Percentiles rank a stretch among this genome's conserved stretches.
These are phyloP conservation scores for Ganaspis sp. DNA, from an alignment of 1,140 invertebrate genomes.

Conservation along the genomic window DNA sequence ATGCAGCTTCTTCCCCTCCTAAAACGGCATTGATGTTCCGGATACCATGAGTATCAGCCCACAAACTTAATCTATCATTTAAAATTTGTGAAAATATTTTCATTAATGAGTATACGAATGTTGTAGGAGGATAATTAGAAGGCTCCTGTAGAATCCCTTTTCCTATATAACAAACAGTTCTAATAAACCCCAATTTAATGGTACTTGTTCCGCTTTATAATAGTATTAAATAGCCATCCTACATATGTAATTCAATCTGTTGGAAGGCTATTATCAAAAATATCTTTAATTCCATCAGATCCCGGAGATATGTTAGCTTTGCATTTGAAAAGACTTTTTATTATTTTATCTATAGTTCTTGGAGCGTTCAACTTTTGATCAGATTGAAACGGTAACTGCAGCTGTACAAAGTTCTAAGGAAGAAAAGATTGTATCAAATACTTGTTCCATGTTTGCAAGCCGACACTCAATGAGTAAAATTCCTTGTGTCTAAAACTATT, in stretches of 20 bases:
- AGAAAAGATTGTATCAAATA: no score
- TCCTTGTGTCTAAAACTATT: no score
- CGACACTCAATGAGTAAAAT: no score
- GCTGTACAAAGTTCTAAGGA: no score
- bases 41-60: conserved; percentile 48
- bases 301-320: conserved; percentile 46
- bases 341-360: conserved; percentile 24
- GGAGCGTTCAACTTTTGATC: conserved; percentile 19
- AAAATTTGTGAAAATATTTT: conserved; percentile 51
- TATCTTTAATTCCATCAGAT: conserved; percentile 39
- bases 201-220: background rate
- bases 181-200: conserved; percentile 30
- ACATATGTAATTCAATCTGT: conserved; percentile 27
- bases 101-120: conserved; percentile 45
- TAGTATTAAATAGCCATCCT: conserved; percentile 32
- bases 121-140: conserved; percentile 52
- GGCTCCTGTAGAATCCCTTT: conserved; percentile 41
- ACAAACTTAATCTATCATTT: conserved; percentile 35
- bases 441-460: no score
- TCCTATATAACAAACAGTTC: conserved; percentile 43
- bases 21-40: conserved; percentile 55
- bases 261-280: conserved; percentile 32
- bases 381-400: no score
- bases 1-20: conserved; percentile 43
- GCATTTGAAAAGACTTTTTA: background rate